These are phyloP conservation scores for Nephrotoma appendiculata DNA, from an alignment of 2,888 invertebrate species.

Conservation along the genomic window DNA sequence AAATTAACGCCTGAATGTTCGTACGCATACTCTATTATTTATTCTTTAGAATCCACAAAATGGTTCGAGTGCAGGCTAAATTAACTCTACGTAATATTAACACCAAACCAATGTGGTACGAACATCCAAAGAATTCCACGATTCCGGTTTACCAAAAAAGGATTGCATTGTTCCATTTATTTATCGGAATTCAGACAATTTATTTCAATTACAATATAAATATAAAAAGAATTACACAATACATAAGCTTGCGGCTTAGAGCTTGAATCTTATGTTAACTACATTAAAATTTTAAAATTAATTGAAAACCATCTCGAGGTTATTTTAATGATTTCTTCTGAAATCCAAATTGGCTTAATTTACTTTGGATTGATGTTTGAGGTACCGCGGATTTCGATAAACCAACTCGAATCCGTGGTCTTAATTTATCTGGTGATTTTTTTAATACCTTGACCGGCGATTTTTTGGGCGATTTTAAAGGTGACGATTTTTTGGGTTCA, in stretches of 20 bases:
- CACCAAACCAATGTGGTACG: too few relatives aligned
- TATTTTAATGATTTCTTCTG: not conserved
- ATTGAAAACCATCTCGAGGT: not conserved
- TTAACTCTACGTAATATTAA: too few relatives aligned
- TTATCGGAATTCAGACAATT: not conserved
- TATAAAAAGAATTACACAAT: not conserved
- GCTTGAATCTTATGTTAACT: not conserved
- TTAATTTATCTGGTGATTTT: not conserved
- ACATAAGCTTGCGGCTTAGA: not conserved
- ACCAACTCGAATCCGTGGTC: not conserved
- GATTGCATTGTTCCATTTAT: not conserved
- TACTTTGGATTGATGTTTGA: not conserved
- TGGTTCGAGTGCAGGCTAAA: too few relatives aligned
- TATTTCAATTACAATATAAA: not conserved
- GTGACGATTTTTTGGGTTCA: not conserved
- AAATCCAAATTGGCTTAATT: slow-evolving; percentile 4
- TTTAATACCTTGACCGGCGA: not conserved
- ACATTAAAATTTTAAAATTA: not conserved
- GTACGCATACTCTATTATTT: too few relatives aligned
- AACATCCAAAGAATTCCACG: too few relatives aligned
- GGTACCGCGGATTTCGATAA: not conserved
- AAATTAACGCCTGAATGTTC: too few relatives aligned
- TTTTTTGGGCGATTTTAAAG: not conserved
- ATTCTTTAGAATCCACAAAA: too few relatives aligned
- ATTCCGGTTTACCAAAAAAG: too few relatives aligned